Evolutionary conservation across 2,888 invertebrate genomes (phyloP).

Genomic region (Halocaridina rubra): DNA sequence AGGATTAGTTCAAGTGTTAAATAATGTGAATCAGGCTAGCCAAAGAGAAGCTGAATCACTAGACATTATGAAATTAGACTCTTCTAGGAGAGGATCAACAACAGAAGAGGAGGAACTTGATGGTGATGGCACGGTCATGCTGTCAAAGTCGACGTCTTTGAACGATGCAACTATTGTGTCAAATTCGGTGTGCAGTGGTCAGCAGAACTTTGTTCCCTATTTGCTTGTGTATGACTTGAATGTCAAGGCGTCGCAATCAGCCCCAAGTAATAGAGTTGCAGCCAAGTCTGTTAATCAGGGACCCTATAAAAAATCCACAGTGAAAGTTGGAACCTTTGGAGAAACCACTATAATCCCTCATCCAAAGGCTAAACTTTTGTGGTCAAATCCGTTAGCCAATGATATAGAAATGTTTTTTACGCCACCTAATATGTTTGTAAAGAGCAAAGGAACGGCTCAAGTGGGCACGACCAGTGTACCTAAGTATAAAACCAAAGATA

Average conservation of each 20-base stretch:
- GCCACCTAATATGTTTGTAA: slow-evolving; percentile 44
- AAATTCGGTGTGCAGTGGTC: slow-evolving; percentile 17
- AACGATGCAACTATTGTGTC: slow-evolving; percentile 29
- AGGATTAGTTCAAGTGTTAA: slow-evolving; percentile 78
- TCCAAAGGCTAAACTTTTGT: slow-evolving; percentile 33
- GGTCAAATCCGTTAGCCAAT: slow-evolving; percentile 47
- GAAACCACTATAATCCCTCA: slow-evolving; percentile 29
- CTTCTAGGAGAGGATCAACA: slow-evolving; percentile 31
- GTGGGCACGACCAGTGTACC: slow-evolving; percentile 17
- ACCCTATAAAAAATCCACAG: slow-evolving; percentile 54
- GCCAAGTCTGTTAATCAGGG: slow-evolving; percentile 40
- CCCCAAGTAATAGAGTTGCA: slow-evolving; percentile 33
- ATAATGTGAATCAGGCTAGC: slow-evolving; percentile 80
- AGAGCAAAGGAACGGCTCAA: slow-evolving; percentile 35
- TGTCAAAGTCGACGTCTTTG: slow-evolving; percentile 21
- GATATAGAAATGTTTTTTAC: slow-evolving; percentile 50
- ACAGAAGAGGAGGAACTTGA: slow-evolving; percentile 24
- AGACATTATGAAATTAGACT: slow-evolving; percentile 71
- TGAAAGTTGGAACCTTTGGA: slow-evolving; percentile 44
- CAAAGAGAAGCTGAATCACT: slow-evolving; percentile 69
- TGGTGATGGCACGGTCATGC: not conserved
- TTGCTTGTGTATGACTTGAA: slow-evolving; percentile 52
- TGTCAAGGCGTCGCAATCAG: slow-evolving; percentile 20
- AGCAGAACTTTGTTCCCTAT: slow-evolving; percentile 57
- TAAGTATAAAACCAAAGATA: slow-evolving; percentile 50